Evolutionary conservation across 2,113 vertebrate genomes (phyloP).

Genomic region (Clupea harengus): DNA sequence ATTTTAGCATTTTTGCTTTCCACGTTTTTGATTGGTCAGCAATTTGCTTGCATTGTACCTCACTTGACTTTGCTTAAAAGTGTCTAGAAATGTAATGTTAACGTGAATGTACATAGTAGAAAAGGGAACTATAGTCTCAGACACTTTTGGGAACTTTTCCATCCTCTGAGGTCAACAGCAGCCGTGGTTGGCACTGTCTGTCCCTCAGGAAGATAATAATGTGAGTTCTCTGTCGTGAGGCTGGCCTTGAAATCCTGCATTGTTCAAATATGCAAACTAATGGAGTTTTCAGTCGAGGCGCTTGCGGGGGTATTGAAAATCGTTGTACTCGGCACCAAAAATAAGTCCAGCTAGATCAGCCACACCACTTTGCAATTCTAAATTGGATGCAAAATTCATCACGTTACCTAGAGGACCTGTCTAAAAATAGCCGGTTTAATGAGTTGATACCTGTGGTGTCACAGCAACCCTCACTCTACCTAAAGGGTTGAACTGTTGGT

Average conservation of each 20-base stretch:
- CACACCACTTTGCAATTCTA: not conserved
- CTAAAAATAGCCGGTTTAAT: constrained; percentile 7
- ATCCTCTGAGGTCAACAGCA: not conserved
- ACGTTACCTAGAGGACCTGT: not conserved
- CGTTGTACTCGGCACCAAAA: not conserved
- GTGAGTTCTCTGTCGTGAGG: too few species aligned
- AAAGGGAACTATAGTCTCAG: not conserved
- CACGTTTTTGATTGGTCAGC: not conserved
- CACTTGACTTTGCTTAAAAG: not conserved
- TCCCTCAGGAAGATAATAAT: too few species aligned
- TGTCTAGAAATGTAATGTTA: not conserved
- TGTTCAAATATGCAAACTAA: not conserved
- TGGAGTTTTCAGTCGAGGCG: not conserved
- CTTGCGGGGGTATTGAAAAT: not conserved
- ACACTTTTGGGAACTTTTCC: not conserved
- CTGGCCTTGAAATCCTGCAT: not conserved
- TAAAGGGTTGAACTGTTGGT: not conserved
- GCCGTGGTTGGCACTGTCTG: not conserved
- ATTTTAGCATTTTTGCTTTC: not conserved
- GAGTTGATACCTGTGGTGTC: not conserved
- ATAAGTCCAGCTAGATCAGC: not conserved
- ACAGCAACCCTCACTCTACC: not conserved
- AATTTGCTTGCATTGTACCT: not conserved
- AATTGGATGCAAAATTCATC: constrained; percentile 16
- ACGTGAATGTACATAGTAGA: not conserved